Conservation (phyloP, 1,140 invertebrate genomes). For the Doryteuthis pealeii region DNA sequence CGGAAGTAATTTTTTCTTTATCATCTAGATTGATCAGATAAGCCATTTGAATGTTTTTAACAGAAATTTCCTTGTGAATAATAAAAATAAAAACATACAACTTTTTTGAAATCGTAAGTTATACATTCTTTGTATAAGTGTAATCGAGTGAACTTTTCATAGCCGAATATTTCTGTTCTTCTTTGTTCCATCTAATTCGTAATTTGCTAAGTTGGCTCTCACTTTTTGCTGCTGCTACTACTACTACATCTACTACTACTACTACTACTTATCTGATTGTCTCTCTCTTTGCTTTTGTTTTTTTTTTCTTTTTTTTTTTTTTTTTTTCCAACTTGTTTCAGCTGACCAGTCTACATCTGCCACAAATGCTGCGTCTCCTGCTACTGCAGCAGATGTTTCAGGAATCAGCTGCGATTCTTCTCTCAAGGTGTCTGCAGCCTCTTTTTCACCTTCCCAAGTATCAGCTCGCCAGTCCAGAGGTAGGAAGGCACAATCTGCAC, state of each 20-base stretch:
- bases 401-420: conserved; percentile 21
- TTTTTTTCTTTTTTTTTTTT: background rate
- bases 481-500: conserved; percentile 46
- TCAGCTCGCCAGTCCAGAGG: conserved; percentile 38
- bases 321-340: conserved; percentile 25
- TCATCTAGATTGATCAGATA: too few species aligned
- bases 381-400: conserved; percentile 20
- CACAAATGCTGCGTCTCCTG: conserved; percentile 19
- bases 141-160: too few species aligned
- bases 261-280: background rate
- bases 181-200: too few species aligned
- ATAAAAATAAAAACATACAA: too few species aligned
- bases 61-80: too few species aligned
- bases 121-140: too few species aligned
- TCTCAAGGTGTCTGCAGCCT: background rate
- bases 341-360: conserved; percentile 27
- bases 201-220: too few species aligned
- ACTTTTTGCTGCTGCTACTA: background rate
- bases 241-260: background rate
- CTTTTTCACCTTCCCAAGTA: conserved; percentile 7
- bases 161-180: too few species aligned
- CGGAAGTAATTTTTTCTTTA: too few species aligned
- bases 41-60: too few species aligned
- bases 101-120: too few species aligned
- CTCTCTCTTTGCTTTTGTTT: background rate